Evolutionary conservation across 1,140 invertebrate genomes (phyloP), one percentile per base, ranked within the genome.

Genomic region (Scaptodrosophila lebanonensis): DNA sequence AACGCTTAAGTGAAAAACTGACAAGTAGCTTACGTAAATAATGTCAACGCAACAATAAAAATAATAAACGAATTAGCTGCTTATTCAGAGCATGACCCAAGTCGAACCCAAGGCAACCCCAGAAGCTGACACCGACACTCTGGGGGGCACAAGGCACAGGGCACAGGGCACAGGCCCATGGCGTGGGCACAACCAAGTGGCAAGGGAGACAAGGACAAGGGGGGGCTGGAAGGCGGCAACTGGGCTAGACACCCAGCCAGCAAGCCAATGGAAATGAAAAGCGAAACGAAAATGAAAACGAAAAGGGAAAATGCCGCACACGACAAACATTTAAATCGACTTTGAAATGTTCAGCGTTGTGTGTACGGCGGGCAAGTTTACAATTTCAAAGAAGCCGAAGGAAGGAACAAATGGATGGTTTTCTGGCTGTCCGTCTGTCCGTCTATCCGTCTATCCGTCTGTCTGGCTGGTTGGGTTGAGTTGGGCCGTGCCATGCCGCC

Each of bases 61-160:
- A 82, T 79, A 79, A 79, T 79, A 79, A 79, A 79, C 75, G 75
- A 79, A 79, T 79, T 79, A 79, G 75, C 75, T 75, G 75, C 75
- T 75, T 69, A 69, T 82, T 65, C 68, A 18, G 22, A 25, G 22
- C 22, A 25, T 25, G 22, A 25, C 8, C 32, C 12, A 33, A 3
- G 32, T 8, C 12, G 32, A 33, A 2, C 12, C 32, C 12, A 9
- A 33, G 32, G 13, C 7, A 38, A 9, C 9, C 35, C 15, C 7
- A 38, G 9, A 38, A 4, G 36, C 20, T 45, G 33, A 45, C 44
- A 47, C 33, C 36, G 32, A 54, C 35, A 40, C 49, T 11, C 17
- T 15, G 17, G 1, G 33, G 4, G 3, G 32, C 0, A 13, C 2
- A 8, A 3, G 3, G 18, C 4, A n/a, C 1, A 16, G 25, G 13